Base-by-base conservation (phyloP, 2,797 vertebrate genomes). In the Tragopan temminckii region DNA sequence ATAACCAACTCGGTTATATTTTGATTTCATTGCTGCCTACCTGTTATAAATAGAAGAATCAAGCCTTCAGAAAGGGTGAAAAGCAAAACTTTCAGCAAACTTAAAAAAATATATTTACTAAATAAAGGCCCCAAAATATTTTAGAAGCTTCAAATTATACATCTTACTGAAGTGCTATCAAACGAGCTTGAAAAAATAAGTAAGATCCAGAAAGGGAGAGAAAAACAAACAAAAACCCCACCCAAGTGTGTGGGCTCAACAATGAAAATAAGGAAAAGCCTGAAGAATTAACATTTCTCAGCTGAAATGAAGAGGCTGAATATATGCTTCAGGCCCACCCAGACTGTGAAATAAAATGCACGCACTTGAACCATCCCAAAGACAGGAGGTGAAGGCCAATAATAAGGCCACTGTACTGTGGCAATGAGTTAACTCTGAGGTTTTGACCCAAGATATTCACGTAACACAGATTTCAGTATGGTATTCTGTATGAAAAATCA, bases 1-100 rank as follows among this genome's bases (percentile, higher is more conserved):
- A 94, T 76, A 94, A 83, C 64, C 79, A 91, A 83, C 43, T 81
- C 69, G 57, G 82, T 40, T 61, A 42, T 79, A 86, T 86, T 92
- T 94, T 91, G 42, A 89, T 46, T 85, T 89, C 7, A 74, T 18
- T 76, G 25, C 57, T 84, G 88, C 52, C 85, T 79, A 76, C 55
- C 63, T 7, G 17, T 57, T 90, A 88, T 58, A 89, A 83, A 72
- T 11, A 89, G 68, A 82, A 85, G 69, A 85, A 88, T 71, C 61
- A 80, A 85, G n/a, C 40, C 68, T 38, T 87, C 64, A 61, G 46
- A 68, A 48, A 89, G 33, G 71, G 29, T 69, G 48, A 24, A 77
- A 75, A 71, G 71, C 6, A 85, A 82, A 87, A 52, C 21, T 61
- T 94, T 57, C 68, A 46, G 31, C 21, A 81, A 48, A 50, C 7